These are phyloP conservation scores for Odontophorus gujanensis DNA, from an alignment of 2,113 vertebrate genomes.

Conservation along the genomic window DNA sequence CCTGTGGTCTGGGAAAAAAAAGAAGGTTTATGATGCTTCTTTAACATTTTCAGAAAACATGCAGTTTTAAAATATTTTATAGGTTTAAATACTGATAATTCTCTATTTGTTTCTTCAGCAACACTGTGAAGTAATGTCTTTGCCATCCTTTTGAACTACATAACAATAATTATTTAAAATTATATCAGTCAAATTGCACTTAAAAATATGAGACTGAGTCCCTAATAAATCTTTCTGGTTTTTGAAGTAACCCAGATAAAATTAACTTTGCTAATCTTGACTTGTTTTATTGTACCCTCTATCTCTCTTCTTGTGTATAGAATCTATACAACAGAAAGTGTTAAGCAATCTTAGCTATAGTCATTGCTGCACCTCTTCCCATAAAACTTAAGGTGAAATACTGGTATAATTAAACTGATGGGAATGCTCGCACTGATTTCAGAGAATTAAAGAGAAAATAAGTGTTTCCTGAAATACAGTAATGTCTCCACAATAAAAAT, in stretches of 20 bases:
- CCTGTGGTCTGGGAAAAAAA: conserved; percentile 39
- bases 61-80: conserved; percentile 73
- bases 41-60: conserved; percentile 62
- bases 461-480: neutral
- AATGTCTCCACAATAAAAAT: neutral
- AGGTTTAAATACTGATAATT: conserved; percentile 74
- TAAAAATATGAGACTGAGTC: conserved; percentile 49
- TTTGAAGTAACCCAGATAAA: conserved; percentile 59
- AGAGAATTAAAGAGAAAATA: conserved; percentile 28
- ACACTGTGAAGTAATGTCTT: conserved; percentile 69
- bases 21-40: neutral
- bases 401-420: conserved; percentile 54
- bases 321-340: conserved; percentile 12
- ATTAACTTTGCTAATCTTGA: conserved; percentile 67
- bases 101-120: conserved; percentile 71
- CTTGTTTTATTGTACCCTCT: conserved; percentile 62
- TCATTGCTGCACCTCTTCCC: conserved; percentile 33
- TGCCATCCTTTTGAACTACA: conserved; percentile 62
- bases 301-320: conserved; percentile 26
- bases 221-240: conserved; percentile 63
- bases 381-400: conserved; percentile 45
- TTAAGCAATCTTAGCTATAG: conserved; percentile 60
- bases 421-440: conserved; percentile 27
- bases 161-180: conserved; percentile 76
- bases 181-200: conserved; percentile 55